Conservation (phyloP, 2,888 invertebrate species). For the Teleiodes luculella region DNA sequence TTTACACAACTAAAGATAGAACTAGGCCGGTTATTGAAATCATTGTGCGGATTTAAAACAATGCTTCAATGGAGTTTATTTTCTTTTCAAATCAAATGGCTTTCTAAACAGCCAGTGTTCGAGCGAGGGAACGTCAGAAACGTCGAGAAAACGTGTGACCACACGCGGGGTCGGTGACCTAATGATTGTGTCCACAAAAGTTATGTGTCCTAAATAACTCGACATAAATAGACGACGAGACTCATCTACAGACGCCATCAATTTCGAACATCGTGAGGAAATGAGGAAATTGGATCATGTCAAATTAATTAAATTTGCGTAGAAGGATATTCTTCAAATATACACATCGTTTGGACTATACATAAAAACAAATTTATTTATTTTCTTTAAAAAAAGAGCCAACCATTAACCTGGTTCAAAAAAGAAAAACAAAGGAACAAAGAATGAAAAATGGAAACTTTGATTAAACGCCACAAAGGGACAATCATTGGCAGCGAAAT, state of each 20-base stretch:
- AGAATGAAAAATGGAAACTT: background rate
- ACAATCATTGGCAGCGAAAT: background rate
- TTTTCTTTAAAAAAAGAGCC: background rate
- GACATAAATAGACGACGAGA: constrained; percentile 36
- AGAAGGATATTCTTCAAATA: too few species aligned
- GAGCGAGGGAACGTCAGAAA: background rate
- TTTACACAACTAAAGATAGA: background rate
- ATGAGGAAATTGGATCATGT: background rate
- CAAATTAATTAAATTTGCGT: too few species aligned
- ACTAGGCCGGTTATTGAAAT: background rate
- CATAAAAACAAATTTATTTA: background rate
- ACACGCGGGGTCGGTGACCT: constrained; percentile 46
- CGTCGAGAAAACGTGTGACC: constrained; percentile 10
- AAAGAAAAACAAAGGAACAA: background rate
- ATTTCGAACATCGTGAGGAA: background rate
- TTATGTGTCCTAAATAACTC: constrained; percentile 53
- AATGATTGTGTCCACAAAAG: constrained; percentile 50
- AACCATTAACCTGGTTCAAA: background rate
- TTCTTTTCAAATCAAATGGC: background rate
- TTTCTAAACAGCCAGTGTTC: constrained; percentile 2
- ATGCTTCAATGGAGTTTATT: background rate
- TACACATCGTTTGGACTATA: too few species aligned
- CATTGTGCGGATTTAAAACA: background rate
- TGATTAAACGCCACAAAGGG: background rate
- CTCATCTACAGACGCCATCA: constrained; percentile 25